Percentiles rank a stretch among this genome's conserved stretches.
phyloP scores from a whole-genome alignment of 2,888 invertebrate species.

The Emmelina monodactyla region DNA sequence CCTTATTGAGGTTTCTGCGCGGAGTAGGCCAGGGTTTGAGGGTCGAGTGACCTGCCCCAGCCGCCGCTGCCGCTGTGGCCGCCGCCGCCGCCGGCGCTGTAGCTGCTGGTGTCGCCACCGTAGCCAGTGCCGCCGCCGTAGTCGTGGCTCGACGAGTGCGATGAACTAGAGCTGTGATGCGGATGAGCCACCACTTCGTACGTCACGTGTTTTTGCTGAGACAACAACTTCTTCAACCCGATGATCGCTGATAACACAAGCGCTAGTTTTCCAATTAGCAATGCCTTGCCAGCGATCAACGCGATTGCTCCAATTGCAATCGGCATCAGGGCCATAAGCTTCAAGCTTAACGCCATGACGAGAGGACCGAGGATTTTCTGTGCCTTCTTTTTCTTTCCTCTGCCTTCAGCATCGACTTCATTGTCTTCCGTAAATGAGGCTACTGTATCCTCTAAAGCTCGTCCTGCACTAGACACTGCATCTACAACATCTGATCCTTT shows the following conservation, averaged over 20 bases:
- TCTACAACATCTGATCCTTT: constrained; percentile 85
- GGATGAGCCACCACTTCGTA: constrained; percentile 89
- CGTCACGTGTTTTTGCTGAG: constrained; percentile 85
- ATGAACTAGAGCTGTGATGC: constrained; percentile 74
- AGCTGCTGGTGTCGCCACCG: constrained; percentile 69
- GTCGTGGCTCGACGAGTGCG: constrained; percentile 48
- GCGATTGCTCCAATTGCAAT: constrained; percentile 83
- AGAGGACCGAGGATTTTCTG: constrained; percentile 80
- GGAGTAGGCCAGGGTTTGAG: constrained; percentile 81
- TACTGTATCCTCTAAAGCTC: constrained; percentile 79
- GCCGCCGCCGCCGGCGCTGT: constrained; percentile 51
- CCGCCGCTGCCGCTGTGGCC: constrained; percentile 60
- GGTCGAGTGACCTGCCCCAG: constrained; percentile 81
- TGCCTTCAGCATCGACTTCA: constrained; percentile 74
- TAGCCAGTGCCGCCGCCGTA: constrained; percentile 69
- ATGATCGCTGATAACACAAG: constrained; percentile 84
- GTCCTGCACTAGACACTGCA: constrained; percentile 80
- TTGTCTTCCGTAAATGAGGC: constrained; percentile 70
- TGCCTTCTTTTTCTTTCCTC: constrained; percentile 86
- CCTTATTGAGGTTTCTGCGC: constrained; percentile 72
- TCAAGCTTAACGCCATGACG: constrained; percentile 77
- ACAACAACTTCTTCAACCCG: constrained; percentile 82
- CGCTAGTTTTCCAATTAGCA: constrained; percentile 85
- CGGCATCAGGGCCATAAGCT: constrained; percentile 81
- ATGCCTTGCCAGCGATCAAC: constrained; percentile 84